Evolutionary conservation across 2,113 vertebrate genomes (phyloP).

Genomic region (Megaceryle torquata): DNA sequence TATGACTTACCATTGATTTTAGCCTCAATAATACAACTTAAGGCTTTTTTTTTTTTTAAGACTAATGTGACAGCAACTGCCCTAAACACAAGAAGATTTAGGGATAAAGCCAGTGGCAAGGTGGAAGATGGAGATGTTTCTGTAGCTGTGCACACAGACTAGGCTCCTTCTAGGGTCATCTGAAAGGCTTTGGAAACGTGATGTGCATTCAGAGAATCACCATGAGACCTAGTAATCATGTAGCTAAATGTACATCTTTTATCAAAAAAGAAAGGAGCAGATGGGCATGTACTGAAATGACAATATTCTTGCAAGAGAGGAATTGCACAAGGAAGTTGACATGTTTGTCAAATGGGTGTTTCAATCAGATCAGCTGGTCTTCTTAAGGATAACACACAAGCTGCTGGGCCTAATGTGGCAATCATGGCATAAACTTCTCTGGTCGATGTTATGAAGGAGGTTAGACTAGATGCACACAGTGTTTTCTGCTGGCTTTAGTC

Average conservation of each 20-base stretch:
- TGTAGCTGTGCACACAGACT: neutral
- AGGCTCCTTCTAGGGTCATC: neutral
- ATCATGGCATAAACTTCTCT: neutral
- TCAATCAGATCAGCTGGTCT: neutral
- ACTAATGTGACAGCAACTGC: neutral
- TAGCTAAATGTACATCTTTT: neutral
- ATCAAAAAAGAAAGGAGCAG: neutral
- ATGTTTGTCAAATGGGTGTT: neutral
- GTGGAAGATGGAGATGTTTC: neutral
- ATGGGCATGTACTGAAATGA: neutral
- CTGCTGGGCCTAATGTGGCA: neutral
- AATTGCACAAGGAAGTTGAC: neutral
- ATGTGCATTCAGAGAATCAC: neutral
- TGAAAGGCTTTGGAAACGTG: neutral
- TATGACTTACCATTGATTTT: neutral
- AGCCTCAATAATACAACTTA: neutral
- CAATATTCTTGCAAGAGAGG: neutral
- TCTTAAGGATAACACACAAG: neutral
- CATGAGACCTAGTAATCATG: neutral
- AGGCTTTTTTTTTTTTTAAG: neutral
- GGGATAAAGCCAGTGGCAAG: neutral
- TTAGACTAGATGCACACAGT: neutral
- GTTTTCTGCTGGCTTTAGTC: neutral
- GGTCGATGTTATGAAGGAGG: neutral
- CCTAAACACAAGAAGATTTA: neutral